phyloP scores from a whole-genome alignment of 2,888 invertebrate species.

The Girardia tigrina region DNA sequence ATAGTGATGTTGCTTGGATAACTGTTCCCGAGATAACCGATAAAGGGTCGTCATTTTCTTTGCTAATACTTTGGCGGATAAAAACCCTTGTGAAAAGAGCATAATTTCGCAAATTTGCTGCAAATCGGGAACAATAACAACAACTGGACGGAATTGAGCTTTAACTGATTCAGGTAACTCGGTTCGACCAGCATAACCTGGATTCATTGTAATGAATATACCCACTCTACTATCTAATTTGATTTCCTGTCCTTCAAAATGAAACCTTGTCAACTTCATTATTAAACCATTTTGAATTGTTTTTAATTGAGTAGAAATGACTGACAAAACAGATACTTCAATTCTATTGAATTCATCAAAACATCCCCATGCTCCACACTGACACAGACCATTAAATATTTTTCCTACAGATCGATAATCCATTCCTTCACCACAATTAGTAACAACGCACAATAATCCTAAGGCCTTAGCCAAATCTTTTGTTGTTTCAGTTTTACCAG shows the following conservation, averaged over 20 bases:
- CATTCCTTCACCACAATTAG: conserved; percentile 82
- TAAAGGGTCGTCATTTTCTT: conserved; percentile 86
- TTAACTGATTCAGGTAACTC: conserved; percentile 76
- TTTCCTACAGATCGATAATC: conserved; percentile 60
- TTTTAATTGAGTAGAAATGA: conserved; percentile 77
- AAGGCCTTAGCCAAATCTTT: conserved; percentile 81
- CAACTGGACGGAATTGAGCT: conserved; percentile 75
- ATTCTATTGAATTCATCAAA: conserved; percentile 88
- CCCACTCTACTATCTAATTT: conserved; percentile 69
- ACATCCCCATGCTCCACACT: conserved; percentile 86
- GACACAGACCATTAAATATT: conserved; percentile 58
- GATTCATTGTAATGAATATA: conserved; percentile 87
- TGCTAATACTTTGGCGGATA: conserved; percentile 57
- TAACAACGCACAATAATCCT: conserved; percentile 53
- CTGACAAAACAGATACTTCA: conserved; percentile 75
- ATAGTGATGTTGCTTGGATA: conserved; percentile 81
- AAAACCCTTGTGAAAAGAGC: conserved; percentile 63
- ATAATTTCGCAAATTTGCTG: conserved; percentile 82
- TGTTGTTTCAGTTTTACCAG: conserved; percentile 77
- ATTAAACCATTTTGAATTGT: conserved; percentile 71
- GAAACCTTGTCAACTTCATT: conserved; percentile 62
- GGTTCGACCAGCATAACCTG: conserved; percentile 76
- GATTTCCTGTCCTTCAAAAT: conserved; percentile 73
- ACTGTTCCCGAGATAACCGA: conserved; percentile 68
- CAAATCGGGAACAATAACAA: conserved; percentile 75